phyloP scores from a whole-genome alignment of 1,140 invertebrate genomes.

The Drosophila nebulosa region DNA sequence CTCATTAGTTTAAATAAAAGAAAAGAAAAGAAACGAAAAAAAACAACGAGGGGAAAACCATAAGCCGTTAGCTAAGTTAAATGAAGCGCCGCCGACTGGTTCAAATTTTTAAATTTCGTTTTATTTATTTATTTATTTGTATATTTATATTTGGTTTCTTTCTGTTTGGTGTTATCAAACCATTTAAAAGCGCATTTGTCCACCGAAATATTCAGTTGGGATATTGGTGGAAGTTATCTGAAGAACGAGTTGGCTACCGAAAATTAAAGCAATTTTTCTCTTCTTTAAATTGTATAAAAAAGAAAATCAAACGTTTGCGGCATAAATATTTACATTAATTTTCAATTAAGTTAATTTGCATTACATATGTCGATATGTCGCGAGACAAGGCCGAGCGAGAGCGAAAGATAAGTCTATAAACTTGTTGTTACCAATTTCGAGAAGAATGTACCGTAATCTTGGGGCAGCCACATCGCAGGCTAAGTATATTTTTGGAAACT shows the following conservation, averaged over 20 bases:
- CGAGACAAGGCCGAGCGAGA: no score
- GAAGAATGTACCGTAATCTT: neutral
- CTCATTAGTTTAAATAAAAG: neutral
- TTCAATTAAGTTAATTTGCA: constrained; percentile 74
- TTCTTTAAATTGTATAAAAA: constrained; percentile 15
- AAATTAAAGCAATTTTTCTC: constrained; percentile 38
- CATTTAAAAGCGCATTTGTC: constrained; percentile 66
- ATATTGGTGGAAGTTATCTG: constrained; percentile 15
- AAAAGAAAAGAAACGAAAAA: no score
- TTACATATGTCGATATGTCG: constrained; percentile 33
- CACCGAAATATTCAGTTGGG: constrained; percentile 3
- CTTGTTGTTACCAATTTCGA: constrained; percentile 26
- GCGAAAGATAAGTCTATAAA: neutral
- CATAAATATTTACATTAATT: constrained; percentile 72
- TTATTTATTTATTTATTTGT: neutral
- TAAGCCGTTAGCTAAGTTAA: neutral
- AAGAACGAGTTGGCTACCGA: constrained; percentile 60
- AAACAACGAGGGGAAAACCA: neutral
- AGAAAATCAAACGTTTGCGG: constrained; percentile 23
- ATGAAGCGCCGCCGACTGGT: neutral
- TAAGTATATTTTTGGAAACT: no score
- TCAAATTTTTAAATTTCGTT: neutral
- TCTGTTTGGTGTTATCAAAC: constrained; percentile 46
- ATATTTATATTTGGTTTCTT: no score
- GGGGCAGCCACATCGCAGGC: neutral